Evolutionary conservation across 2,113 vertebrate genomes (phyloP).

Genomic region (Hyla sarda): DNA sequence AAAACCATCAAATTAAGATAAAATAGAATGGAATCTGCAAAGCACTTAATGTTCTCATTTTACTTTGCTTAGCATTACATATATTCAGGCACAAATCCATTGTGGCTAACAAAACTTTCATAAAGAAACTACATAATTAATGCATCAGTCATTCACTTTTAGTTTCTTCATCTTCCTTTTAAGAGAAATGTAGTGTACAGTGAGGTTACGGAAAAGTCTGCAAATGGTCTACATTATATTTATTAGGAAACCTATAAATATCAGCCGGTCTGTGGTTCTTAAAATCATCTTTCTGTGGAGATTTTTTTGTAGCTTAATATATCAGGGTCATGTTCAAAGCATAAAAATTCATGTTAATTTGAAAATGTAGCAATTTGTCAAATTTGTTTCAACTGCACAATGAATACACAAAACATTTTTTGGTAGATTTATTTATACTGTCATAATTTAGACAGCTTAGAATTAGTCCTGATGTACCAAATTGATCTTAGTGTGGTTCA

Average conservation of each 20-base stretch:
- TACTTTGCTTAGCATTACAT: constrained; percentile 11
- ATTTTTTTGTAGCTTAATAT: neutral
- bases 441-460: no score
- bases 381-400: neutral
- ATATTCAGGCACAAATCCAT: neutral
- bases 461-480: no score
- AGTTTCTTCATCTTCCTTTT: neutral
- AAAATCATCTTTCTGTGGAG: neutral
- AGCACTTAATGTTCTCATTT: constrained; percentile 3
- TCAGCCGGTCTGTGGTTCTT: neutral
- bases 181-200: neutral
- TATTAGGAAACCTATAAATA: neutral
- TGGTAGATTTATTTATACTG: no score
- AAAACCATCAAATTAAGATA: neutral
- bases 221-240: neutral
- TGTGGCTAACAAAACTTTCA: neutral
- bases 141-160: neutral
- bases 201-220: neutral
- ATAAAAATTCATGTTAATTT: neutral
- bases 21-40: neutral
- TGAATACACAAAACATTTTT: no score
- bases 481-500: no score
- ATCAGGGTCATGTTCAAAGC: neutral
- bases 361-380: neutral
- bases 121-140: neutral